These are phyloP conservation scores for Anaspis maculata DNA, from an alignment of 2,888 invertebrate species.

Conservation along the genomic window DNA sequence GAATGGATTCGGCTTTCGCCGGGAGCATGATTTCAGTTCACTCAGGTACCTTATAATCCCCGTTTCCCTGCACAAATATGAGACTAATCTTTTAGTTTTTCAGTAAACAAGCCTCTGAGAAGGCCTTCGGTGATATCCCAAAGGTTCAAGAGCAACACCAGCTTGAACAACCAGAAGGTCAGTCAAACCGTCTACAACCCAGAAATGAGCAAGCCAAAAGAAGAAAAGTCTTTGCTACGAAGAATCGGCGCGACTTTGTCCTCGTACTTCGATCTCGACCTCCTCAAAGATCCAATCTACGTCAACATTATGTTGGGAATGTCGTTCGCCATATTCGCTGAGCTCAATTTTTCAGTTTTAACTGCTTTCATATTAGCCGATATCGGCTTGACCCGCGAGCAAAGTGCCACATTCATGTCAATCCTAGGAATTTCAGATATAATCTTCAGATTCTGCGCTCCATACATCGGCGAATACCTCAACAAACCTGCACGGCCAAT, in stretches of 20 bases:
- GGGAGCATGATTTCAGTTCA: slow-evolving; percentile 31
- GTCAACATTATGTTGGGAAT: slow-evolving; percentile 60
- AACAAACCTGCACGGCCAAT: slow-evolving; percentile 55
- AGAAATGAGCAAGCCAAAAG: slow-evolving; percentile 18
- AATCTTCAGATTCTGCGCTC: slow-evolving; percentile 53
- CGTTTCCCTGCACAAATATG: too few relatives aligned
- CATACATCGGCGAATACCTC: slow-evolving; percentile 58
- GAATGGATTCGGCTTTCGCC: slow-evolving; percentile 38
- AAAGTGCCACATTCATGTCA: slow-evolving; percentile 57
- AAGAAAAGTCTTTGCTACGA: slow-evolving; percentile 5
- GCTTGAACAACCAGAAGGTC: not conserved
- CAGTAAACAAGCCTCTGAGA: not conserved
- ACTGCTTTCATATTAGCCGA: slow-evolving; percentile 60
- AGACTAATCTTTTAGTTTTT: not conserved
- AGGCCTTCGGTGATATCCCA: slow-evolving; percentile 12
- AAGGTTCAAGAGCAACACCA: slow-evolving; percentile 4
- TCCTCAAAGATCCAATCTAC: slow-evolving; percentile 59
- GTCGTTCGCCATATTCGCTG: slow-evolving; percentile 59
- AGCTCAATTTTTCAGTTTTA: slow-evolving; percentile 59
- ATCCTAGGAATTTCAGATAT: slow-evolving; percentile 48
- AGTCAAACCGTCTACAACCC: slow-evolving; percentile 15
- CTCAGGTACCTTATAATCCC: slow-evolving; percentile 15
- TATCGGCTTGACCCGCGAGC: slow-evolving; percentile 48
- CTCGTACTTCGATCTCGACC: slow-evolving; percentile 52
- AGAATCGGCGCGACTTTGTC: slow-evolving; percentile 18